Evolutionary conservation across 2,888 invertebrate species (phyloP), one percentile per base, ranked within the genome.

Genomic region (Tetragonula carbonaria): DNA sequence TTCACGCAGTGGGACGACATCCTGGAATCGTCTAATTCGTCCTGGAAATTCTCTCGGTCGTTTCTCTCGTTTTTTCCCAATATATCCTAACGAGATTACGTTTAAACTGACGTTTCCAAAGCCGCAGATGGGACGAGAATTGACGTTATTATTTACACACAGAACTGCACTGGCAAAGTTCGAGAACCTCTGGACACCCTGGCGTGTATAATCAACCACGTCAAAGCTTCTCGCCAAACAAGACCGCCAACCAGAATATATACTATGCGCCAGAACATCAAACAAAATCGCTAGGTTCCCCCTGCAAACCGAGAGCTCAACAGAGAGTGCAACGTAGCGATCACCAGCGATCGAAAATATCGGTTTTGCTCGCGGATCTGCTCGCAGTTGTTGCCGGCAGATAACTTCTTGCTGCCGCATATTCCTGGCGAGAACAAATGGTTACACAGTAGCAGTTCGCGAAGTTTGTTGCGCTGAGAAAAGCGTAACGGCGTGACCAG

Each of bases 401-500:
- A 45, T 45, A 50, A 59, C 51, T 51, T 66, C 71, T 57, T 51
- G 50, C 63, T 78, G 45, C 63, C 45, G n/a, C 18, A 18, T 55
- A 73, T 74, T 73, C 55, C 28, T 50, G n/a, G 21, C 23, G 55
- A 74, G 55, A 74, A 51, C 73, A 51, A 66, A 71, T 65, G 23
- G 45, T 85, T 75, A 63, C 8, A 51, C 33, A 75, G 65, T 67
- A 73, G 55, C 63, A 33, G 70, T 50, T 57, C 16, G 51, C 16
- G 51, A 76, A 66, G 71, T 80, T 85, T 80, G 84, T 85, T 80
- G 80, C 71, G 23, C 66, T 57, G 66, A n/a, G 80, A 72, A 72
- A 84, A 3, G 70, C 77, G 77, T 80, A 72, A 65, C 74, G 50
- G 91, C 92, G 90, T 87, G 89, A 84, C 90, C 92, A 92, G 92